Base-by-base conservation (phyloP, 2,113 vertebrate genomes). In the Galbula dea region DNA sequence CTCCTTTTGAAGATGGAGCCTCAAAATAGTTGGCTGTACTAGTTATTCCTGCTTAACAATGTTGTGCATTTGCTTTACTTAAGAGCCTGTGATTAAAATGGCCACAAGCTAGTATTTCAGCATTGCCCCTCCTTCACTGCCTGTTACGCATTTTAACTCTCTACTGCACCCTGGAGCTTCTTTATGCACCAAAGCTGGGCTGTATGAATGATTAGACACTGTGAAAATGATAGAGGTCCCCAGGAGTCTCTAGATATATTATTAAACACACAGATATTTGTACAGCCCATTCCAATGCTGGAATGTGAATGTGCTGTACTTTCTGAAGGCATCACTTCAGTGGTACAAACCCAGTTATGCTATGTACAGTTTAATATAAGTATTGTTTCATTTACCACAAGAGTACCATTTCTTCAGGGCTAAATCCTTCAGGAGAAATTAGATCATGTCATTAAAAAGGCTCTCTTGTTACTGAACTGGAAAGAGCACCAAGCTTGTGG, bases 401-500 rank as follows among this genome's bases (percentile, higher is more conserved):
- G 24, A 75, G 24, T 52, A 58, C 37, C 32, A 49, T 73, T 91
- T 85, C 82, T 93, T 73, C 58, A 85, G 87, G 73, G 37, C 17
- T 89, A 91, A 83, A 76, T 66, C 58, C 58, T 89, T 79, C 84
- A 69, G 23, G 45, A 89, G 82, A 91, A 89, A 89, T 79, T 83
- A 76, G 74, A 79, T 75, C 39, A 82, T 7, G 15, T 45, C 48
- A 78, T 83, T 95, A 83, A 80, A 90, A 92, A 49, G 18, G 20
- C 15, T 73, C 14, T 52, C 67, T n/a, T 82, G 7, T 29, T 49
- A 69, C 62, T 80, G 67, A 87, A 89, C 32, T 83, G 75, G 62
- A 96, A 95, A 91, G 67, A 36, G 65, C 76, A 90, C 26, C 6
- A 36, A 71, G 63, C 7, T 62, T 76, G n/a, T 0, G 1, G 65